Base-by-base conservation (phyloP, 2,888 invertebrate genomes). In the Petrolisthes cinctipes region DNA sequence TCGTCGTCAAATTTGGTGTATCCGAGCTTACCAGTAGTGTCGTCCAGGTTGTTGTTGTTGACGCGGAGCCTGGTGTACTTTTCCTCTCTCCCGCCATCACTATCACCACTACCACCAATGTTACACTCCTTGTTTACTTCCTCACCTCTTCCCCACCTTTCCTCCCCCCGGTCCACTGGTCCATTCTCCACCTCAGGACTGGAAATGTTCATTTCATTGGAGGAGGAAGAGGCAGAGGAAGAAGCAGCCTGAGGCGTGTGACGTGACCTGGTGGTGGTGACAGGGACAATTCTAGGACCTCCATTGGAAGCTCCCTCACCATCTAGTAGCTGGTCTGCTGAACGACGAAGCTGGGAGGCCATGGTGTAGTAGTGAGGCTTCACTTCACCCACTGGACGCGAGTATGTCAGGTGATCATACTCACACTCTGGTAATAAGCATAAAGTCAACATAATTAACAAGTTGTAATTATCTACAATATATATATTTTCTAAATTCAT, bases 391-490 rank as follows among this genome's bases (percentile, higher is more conserved):
- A 88, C 88, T 81, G 90, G 90, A 86, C 97, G 95, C 3, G 96
- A 96, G 93, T 97, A 97, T 93, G 97, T 97, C 91, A 97, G 94
- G 92, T 97, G 97, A 93, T 97, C 97, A 92, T 97, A 97, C 92
- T 97, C 96, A 93, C 95, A 93, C 93, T 96, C 96, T 94, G 90
- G 37, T 17, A 61, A 61, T 61, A 20, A 82, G 66, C 57, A 5
- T 37, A 37, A 37, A n/a, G 37, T 37, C 37, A 37, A 37, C 2
- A 37, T 37, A 37, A 37, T 37, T 37, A 37, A 37, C 37, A 37
- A 37, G 37, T 37, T 37, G 1, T 37, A 37, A 37, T 37, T 37
- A 37, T 37, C 37, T 37, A 37, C 37, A 37, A 37, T 37, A 37
- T 37, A 37, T 37, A 37, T 37, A 37, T 37, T 37, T 37, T 37